Conservation (phyloP, 2,113 vertebrate genomes). For the Brachypodius melanocephalos region DNA sequence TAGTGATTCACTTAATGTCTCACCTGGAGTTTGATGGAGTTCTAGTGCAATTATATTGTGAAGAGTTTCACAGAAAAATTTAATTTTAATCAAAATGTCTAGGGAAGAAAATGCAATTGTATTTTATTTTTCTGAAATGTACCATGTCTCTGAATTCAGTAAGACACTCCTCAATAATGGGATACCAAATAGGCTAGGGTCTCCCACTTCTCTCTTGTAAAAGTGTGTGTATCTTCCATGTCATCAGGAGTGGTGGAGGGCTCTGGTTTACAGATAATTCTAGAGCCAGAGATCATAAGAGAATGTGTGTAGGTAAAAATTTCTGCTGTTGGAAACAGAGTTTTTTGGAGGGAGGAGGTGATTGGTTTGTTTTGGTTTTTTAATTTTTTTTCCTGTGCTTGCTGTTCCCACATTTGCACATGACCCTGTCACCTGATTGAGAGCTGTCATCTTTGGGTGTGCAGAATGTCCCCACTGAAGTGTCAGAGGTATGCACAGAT, state of each 20-base stretch:
- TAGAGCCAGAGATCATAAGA: background rate
- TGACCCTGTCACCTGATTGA: background rate
- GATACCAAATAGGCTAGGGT: background rate
- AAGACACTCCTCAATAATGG: background rate
- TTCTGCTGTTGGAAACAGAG: background rate
- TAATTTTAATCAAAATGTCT: constrained; percentile 21
- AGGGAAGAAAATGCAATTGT: background rate
- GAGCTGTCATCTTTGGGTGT: background rate
- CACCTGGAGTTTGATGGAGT: background rate
- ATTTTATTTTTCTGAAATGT: background rate
- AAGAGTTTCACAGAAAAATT: background rate
- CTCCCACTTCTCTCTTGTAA: background rate
- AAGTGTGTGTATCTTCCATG: background rate
- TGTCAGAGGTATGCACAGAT: background rate
- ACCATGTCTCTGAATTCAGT: background rate
- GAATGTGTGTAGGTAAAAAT: background rate
- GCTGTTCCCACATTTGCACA: background rate
- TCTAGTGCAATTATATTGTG: background rate
- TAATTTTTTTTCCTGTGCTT: background rate
- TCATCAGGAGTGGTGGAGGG: background rate
- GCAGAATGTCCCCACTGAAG: background rate
- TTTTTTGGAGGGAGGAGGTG: too few species aligned
- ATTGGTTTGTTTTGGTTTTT: too few species aligned
- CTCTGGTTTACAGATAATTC: background rate
- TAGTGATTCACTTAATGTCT: background rate